Evolutionary conservation across 2,797 vertebrate genomes (phyloP).

Genomic region (Gambusia yucatana): DNA sequence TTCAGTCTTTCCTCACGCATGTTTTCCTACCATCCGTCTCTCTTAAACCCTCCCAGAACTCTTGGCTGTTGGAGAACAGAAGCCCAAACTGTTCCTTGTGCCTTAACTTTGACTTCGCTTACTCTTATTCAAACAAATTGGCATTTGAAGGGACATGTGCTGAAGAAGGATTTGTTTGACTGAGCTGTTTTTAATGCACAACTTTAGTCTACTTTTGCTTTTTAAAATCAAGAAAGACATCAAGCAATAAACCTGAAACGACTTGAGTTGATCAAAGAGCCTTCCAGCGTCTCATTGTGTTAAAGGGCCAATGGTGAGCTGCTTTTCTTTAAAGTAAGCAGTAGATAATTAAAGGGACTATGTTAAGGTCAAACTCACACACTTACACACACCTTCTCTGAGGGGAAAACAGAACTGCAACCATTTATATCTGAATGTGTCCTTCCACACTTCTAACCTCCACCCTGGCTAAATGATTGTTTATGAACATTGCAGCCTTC

Average conservation of each 20-base stretch:
- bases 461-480: conserved; percentile 76
- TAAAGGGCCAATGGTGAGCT: conserved; percentile 11
- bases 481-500: conserved; percentile 70
- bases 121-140: conserved; percentile 21
- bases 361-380: conserved; percentile 29
- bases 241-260: background rate
- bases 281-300: background rate
- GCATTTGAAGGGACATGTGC: conserved; percentile 18
- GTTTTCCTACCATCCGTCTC: conserved; percentile 44
- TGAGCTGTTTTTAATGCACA: conserved; percentile 37
- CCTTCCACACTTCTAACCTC: conserved; percentile 59
- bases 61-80: conserved; percentile 14
- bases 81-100: conserved; percentile 17
- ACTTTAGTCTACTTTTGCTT: conserved; percentile 11
- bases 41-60: conserved; percentile 20
- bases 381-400: conserved; percentile 42
- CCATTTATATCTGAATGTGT: conserved; percentile 51
- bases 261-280: conserved; percentile 6
- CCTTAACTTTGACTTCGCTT: conserved; percentile 22
- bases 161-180: conserved; percentile 9
- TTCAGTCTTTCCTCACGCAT: conserved; percentile 8
- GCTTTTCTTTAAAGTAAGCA: conserved; percentile 24
- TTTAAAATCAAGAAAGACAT: background rate
- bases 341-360: conserved; percentile 52
- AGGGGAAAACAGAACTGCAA: conserved; percentile 28